A percentile compares a stretch with the other conserved stretches of the same genome.
Evolutionary conservation across 2,888 invertebrate genomes (phyloP).

Genomic region (Drosophila glabriapex): DNA sequence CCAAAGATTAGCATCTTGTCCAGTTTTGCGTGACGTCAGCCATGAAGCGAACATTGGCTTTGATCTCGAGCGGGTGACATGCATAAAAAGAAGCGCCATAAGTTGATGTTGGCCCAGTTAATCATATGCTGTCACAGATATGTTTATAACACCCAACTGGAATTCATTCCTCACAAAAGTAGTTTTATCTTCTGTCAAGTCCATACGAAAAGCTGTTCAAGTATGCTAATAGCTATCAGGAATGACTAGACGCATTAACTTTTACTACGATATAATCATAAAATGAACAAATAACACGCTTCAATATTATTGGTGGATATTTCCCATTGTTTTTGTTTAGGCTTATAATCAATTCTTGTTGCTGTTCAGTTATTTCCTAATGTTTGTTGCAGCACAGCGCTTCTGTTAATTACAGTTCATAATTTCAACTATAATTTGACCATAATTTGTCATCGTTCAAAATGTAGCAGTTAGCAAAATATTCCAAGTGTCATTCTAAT

Average conservation of each 20-base stretch:
- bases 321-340: background rate
- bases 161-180: background rate
- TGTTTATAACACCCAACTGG: background rate
- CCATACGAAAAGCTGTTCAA: slow-evolving; percentile 12
- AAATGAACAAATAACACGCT: background rate
- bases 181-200: slow-evolving; percentile 26
- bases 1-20: slow-evolving; percentile 21
- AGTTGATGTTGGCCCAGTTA: slow-evolving; percentile 37
- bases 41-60: slow-evolving; percentile 32
- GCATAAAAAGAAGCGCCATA: slow-evolving; percentile 19
- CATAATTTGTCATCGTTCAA: slow-evolving; percentile 20
- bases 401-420: slow-evolving; percentile 24
- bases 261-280: background rate
- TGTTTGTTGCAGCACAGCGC: background rate
- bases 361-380: background rate
- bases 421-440: slow-evolving; percentile 9
- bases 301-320: background rate
- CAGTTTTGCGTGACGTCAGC: slow-evolving; percentile 50
- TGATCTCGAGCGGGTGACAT: slow-evolving; percentile 44
- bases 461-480: slow-evolving; percentile 20
- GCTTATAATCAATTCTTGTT: background rate
- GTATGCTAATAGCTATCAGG: slow-evolving; percentile 3
- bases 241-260: background rate
- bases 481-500: slow-evolving; percentile 67
- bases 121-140: slow-evolving; percentile 27